These are phyloP conservation scores for Tursiops truncatus DNA, from an alignment of 2,113 vertebrate genomes.

Conservation along the genomic window DNA sequence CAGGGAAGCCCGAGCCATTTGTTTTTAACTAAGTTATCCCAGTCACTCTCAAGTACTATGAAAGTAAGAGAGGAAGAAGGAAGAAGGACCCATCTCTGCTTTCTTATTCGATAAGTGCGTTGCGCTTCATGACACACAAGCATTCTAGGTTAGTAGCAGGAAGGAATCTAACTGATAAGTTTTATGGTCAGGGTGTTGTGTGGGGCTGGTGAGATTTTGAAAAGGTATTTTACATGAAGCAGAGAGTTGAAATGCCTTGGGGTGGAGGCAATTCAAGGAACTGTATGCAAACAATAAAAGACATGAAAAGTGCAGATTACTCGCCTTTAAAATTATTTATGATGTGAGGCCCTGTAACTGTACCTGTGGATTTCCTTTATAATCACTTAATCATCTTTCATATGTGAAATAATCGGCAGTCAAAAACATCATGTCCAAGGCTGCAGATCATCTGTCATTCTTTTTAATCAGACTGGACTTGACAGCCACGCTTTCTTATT, in stretches of 20 bases:
- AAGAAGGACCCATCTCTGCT: neutral
- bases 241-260: neutral
- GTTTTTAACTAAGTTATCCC: neutral
- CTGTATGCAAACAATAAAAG: slow-evolving; percentile 43
- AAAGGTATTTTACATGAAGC: slow-evolving; percentile 29
- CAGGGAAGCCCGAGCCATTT: neutral
- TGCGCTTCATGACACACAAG: neutral
- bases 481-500: slow-evolving; percentile 70
- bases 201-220: neutral
- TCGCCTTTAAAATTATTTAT: slow-evolving; percentile 46
- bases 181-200: neutral
- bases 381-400: slow-evolving; percentile 62
- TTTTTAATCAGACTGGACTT: slow-evolving; percentile 57
- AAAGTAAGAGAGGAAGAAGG: neutral
- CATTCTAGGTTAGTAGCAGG: neutral
- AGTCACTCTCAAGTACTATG: neutral
- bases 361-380: slow-evolving; percentile 40
- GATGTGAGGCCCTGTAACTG: neutral
- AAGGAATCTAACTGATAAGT: neutral
- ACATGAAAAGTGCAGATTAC: neutral
- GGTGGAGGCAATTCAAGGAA: neutral
- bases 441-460: slow-evolving; percentile 1
- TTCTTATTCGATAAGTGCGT: neutral
- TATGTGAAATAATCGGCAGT: slow-evolving; percentile 28
- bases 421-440: slow-evolving; percentile 51